Evolutionary conservation across 1,140 invertebrate genomes (phyloP).

Genomic region (Ips nitidus): DNA sequence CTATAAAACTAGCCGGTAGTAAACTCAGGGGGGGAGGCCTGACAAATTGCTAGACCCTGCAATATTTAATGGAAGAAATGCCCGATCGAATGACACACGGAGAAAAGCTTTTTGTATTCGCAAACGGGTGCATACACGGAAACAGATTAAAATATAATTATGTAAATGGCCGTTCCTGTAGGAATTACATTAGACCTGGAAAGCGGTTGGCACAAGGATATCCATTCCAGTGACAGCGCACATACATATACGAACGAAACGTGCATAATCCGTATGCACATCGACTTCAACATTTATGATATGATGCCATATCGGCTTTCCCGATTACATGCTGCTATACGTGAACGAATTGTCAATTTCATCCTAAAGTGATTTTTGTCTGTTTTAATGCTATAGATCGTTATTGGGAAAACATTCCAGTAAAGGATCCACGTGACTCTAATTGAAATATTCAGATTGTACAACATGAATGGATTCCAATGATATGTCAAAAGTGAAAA

Average conservation of each 20-base stretch:
- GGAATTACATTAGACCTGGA: constrained; percentile 8
- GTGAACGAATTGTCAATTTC: constrained; percentile 1
- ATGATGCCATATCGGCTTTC: constrained; percentile 16
- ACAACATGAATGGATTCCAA: too few species aligned
- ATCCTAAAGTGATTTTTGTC: background rate
- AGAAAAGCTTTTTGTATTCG: background rate
- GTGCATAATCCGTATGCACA: constrained; percentile 20
- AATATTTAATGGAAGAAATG: too few species aligned
- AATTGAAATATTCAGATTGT: too few species aligned
- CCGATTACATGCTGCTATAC: constrained; percentile 12
- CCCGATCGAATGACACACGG: background rate
- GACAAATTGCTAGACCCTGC: too few species aligned
- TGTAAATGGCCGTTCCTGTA: constrained; percentile 3
- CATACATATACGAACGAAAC: background rate
- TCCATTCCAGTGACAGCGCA: background rate
- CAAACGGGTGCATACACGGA: constrained; percentile 4
- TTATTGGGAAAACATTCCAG: too few species aligned
- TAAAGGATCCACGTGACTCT: too few species aligned
- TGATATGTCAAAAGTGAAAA: too few species aligned
- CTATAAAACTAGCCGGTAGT: background rate
- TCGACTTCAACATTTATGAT: constrained; percentile 18
- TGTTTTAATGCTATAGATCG: too few species aligned
- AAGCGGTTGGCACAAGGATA: constrained; percentile 7
- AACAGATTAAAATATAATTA: constrained; percentile 24
- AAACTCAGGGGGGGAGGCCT: background rate